Conservation (phyloP, 2,888 invertebrate species). For the Prosopocoilus inquinatus region DNA sequence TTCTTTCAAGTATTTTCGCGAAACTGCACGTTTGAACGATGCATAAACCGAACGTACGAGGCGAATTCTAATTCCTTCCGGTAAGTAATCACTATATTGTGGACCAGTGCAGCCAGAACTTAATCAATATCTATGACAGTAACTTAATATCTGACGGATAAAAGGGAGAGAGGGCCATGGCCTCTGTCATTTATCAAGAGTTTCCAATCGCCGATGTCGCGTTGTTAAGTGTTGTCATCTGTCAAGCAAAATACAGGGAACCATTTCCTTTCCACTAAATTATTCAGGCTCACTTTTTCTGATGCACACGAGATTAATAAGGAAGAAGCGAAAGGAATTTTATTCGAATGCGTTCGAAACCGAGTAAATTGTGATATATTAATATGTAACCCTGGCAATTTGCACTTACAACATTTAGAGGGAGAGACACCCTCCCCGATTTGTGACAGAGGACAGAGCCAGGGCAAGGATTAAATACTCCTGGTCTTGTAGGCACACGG, state of each 20-base stretch:
- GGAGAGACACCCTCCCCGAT: constrained; percentile 29
- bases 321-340: neutral
- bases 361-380: constrained; percentile 43
- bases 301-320: neutral
- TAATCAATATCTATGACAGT: constrained; percentile 15
- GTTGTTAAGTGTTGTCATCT: constrained; percentile 32
- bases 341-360: constrained; percentile 4
- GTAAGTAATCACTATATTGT: too few species aligned
- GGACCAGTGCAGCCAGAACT: neutral
- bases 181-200: constrained; percentile 42
- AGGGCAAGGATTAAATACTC: constrained; percentile 44
- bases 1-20: constrained; percentile 4
- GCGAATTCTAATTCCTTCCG: too few species aligned
- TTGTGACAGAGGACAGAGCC: constrained; percentile 41
- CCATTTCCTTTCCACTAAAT: too few species aligned
- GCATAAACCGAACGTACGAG: too few species aligned
- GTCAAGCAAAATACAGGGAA: constrained; percentile 23
- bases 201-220: constrained; percentile 32
- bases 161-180: constrained; percentile 36
- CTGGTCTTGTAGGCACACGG: constrained; percentile 36
- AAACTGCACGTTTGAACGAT: neutral
- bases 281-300: neutral
- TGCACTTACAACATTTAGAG: constrained; percentile 40
- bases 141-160: constrained; percentile 40
- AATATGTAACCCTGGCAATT: constrained; percentile 47